phyloP scores from a whole-genome alignment of 2,797 vertebrate species.

The Loriculus beryllinus region DNA sequence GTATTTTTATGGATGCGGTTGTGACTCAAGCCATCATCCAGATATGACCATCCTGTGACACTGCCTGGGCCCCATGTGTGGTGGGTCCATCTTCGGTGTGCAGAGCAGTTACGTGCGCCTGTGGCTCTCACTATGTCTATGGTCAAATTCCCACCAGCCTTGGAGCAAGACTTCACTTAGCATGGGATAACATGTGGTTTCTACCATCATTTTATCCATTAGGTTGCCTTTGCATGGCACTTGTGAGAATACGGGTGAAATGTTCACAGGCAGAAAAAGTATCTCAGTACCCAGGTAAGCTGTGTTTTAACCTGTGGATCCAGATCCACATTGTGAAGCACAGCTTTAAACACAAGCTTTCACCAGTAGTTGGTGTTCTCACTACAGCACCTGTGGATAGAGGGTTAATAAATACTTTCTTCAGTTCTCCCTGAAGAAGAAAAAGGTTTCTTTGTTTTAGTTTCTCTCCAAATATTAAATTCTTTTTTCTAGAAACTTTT shows the following conservation, averaged over 20 bases:
- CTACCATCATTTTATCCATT: fast-evolving
- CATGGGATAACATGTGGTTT: fast-evolving
- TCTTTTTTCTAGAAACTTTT: constrained; percentile 13
- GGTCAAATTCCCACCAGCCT: background rate
- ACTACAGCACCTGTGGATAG: background rate
- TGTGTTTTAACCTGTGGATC: background rate
- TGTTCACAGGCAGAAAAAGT: fast-evolving
- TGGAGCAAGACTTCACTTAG: background rate
- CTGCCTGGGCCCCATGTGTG: background rate
- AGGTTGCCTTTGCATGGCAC: background rate
- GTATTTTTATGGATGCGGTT: background rate
- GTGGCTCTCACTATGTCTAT: fast-evolving
- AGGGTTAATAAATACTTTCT: background rate
- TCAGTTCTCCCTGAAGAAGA: background rate
- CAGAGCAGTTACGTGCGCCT: fast-evolving
- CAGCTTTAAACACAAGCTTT: background rate
- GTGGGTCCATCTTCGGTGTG: background rate
- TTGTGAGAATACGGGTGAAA: background rate
- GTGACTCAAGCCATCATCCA: background rate
- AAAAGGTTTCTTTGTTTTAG: constrained; percentile 24
- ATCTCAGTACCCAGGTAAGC: fast-evolving
- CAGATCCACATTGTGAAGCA: fast-evolving
- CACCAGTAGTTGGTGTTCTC: background rate
- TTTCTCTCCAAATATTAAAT: background rate
- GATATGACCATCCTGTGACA: background rate